A percentile compares a stretch with the other conserved stretches of the same genome.
These are phyloP conservation scores for Ochropleura leucogaster DNA, from an alignment of 2,888 invertebrate species.

Conservation along the genomic window DNA sequence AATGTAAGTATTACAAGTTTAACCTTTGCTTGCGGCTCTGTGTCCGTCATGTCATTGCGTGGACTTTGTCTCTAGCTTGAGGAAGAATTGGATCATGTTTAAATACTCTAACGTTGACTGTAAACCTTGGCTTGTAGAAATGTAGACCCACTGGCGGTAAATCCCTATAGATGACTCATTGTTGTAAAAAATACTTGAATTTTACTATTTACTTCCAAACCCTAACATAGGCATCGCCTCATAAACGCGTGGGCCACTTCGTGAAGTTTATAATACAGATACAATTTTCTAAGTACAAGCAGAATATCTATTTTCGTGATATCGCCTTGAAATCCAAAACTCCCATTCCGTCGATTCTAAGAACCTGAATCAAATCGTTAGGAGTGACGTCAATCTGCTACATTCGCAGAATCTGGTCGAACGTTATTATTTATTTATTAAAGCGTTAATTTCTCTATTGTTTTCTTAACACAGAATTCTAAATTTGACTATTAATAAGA, in stretches of 20 bases:
- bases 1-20: constrained; percentile 9
- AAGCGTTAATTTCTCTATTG: constrained; percentile 67
- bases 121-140: constrained; percentile 1
- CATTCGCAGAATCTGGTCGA: constrained; percentile 74
- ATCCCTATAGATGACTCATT: constrained; percentile 28
- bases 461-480: constrained; percentile 62
- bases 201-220: constrained; percentile 23
- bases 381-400: constrained; percentile 82
- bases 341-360: constrained; percentile 75
- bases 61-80: constrained; percentile 19
- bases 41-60: constrained; percentile 14
- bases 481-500: constrained; percentile 32
- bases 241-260: constrained; percentile 29
- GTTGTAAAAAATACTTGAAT: constrained; percentile 13
- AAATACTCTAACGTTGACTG: constrained; percentile 13
- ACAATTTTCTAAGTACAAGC: constrained; percentile 54
- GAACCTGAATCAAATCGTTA: constrained; percentile 76
- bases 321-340: constrained; percentile 74
- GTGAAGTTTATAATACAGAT: constrained; percentile 35
- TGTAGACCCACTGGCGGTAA: constrained; percentile 13
- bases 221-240: constrained; percentile 26
- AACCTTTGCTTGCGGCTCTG: constrained; percentile 45
- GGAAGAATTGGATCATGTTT: constrained; percentile 11
- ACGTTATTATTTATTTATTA: constrained; percentile 71
- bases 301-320: constrained; percentile 74